phyloP scores from a whole-genome alignment of 1,140 invertebrate genomes.

The Conus betulinus region DNA sequence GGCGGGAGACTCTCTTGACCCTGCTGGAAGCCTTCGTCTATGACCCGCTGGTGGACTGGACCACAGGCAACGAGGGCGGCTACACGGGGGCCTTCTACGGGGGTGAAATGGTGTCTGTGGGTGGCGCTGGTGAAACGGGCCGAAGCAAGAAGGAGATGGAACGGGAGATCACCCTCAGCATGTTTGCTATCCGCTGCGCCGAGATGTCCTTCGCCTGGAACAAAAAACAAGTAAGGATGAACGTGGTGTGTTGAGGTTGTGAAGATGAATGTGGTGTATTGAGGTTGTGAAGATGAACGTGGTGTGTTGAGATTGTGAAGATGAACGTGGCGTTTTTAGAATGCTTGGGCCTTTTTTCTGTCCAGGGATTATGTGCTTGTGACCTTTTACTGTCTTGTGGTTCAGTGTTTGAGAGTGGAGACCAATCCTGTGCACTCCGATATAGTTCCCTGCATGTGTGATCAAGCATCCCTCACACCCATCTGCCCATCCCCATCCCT shows the following conservation, averaged over 20 bases:
- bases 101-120: conserved; percentile 74
- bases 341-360: too few relatives aligned
- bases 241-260: neutral
- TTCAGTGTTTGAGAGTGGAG: too few relatives aligned
- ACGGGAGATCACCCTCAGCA: conserved; percentile 86
- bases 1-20: conserved; percentile 98
- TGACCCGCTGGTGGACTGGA: conserved; percentile 99
- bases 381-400: too few relatives aligned
- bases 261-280: too few relatives aligned
- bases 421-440: too few relatives aligned
- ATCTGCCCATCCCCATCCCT: too few relatives aligned
- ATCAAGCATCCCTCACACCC: too few relatives aligned
- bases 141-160: conserved; percentile 81
- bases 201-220: conserved; percentile 89
- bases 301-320: neutral
- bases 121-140: conserved; percentile 67
- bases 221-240: conserved; percentile 83
- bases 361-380: too few relatives aligned
- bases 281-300: too few relatives aligned
- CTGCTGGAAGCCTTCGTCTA: conserved; percentile 99
- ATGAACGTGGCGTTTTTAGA: too few relatives aligned
- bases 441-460: too few relatives aligned
- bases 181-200: conserved; percentile 88
- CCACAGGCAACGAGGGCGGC: conserved; percentile 85
- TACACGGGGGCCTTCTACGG: conserved; percentile 82